A percentile compares a stretch with the other conserved stretches of the same genome.
phyloP scores from a whole-genome alignment of 2,113 vertebrate genomes.

The Craseonycteris thonglongyai region DNA sequence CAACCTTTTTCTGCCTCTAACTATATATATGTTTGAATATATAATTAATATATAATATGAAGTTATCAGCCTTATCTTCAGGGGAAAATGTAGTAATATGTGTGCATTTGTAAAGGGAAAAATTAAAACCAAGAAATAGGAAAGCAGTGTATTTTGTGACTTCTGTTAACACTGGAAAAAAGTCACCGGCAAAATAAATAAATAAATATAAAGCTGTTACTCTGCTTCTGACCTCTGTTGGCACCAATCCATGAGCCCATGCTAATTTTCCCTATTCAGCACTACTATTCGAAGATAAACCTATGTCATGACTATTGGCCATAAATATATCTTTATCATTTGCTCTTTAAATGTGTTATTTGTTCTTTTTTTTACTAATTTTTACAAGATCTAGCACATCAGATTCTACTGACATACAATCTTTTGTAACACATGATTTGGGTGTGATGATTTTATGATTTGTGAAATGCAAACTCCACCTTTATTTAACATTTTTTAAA shows the following conservation, averaged over 20 bases:
- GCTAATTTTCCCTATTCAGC: background rate
- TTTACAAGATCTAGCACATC: background rate
- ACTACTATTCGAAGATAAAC: background rate
- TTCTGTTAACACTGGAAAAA: background rate
- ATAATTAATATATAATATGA: background rate
- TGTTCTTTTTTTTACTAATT: background rate
- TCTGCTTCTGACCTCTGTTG: background rate
- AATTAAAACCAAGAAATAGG: background rate
- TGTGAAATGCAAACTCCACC: background rate
- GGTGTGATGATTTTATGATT: background rate
- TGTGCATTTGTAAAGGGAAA: background rate
- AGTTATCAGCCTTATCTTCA: background rate
- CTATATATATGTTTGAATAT: background rate
- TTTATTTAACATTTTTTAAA: background rate
- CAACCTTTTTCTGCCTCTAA: background rate
- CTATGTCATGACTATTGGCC: too few relatives aligned
- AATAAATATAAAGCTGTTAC: too few relatives aligned
- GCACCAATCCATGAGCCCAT: too few relatives aligned
- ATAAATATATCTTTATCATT: background rate
- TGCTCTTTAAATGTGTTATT: background rate
- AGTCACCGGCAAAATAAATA: too few relatives aligned
- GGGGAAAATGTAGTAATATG: background rate
- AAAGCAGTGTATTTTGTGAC: background rate
- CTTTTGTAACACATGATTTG: background rate
- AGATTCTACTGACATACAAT: background rate